Base-by-base conservation (phyloP, 2,888 invertebrate species). In the Diloba caeruleocephala region DNA sequence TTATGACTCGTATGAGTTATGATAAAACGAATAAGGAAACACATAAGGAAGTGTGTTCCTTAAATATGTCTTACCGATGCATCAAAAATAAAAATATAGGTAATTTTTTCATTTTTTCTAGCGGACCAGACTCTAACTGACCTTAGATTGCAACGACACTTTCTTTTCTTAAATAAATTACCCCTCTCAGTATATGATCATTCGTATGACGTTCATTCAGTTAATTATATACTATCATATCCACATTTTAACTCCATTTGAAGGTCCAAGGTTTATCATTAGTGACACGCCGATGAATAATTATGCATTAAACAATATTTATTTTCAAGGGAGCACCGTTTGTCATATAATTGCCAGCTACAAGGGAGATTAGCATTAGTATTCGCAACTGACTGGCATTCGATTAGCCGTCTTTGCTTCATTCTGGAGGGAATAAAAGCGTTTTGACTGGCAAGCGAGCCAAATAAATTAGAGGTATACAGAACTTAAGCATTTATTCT, bases 371-470 rank as follows among this genome's bases (percentile, higher is more conserved):
- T 14, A 34, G 28, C 12, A 26, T 44, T 44, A 39, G 38, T 44
- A 53, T 57, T 53, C 45, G 29, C 29, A 31, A 34, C 29, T 41
- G 34, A 43, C 38, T 52, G 28, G 33, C 29, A 31, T 60, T 41
- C 41, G 34, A 38, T 29, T 41, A 45, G 39, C 12, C 17, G 31
- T 36, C 32, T 54, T 17, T 51, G 25, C 13, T 31, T 12, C 28
- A 14, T 21, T 41, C 38, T 62, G 38, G 0, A 33, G 48, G 32
- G 45, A 42, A 36, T 34, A 28, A 26, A 55, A 42, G 19, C 26
- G 32, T 38, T 23, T 54, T 38, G 23, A 8, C 9, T n/a, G 6
- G 33, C 42, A 41, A 13, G 21, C 37, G 21, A 19, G 3, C 5
- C 2, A 31, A 52, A 41, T 31, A 14, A 42, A 48, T 19, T 6